Percentiles rank a stretch among this genome's conserved stretches.
Conservation (phyloP, 2,113 vertebrate species). For the Nannospalax galili region DNA sequence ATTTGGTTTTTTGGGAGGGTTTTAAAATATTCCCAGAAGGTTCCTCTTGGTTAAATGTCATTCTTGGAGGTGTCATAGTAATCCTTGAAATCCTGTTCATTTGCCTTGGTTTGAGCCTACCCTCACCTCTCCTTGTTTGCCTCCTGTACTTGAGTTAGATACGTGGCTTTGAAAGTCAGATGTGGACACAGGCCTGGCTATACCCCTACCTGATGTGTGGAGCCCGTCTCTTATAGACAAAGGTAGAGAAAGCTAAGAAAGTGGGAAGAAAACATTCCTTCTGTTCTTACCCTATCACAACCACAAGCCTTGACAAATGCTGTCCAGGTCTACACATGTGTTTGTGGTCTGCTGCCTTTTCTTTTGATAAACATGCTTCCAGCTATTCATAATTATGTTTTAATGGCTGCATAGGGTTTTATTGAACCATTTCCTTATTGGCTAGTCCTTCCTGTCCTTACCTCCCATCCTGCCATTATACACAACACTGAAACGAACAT, state of each 20-base stretch:
- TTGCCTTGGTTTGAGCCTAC: neutral
- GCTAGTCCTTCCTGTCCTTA: neutral
- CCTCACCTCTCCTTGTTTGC: no score
- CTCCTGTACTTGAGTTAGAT: neutral
- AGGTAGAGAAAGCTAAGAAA: neutral
- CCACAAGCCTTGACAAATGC: neutral
- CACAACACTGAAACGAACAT: neutral
- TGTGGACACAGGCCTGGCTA: neutral
- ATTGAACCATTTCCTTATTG: neutral
- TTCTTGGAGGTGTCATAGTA: conserved; percentile 33
- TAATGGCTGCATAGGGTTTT: neutral
- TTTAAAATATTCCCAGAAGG: conserved; percentile 59
- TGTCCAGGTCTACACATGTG: neutral
- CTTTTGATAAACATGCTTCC: neutral
- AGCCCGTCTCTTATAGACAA: neutral
- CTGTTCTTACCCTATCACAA: neutral
- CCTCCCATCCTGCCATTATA: neutral
- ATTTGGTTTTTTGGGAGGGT: conserved; percentile 53
- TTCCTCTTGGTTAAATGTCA: conserved; percentile 66
- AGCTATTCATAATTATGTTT: neutral
- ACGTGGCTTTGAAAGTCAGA: neutral
- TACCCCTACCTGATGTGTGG: neutral
- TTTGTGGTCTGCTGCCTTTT: conserved; percentile 3
- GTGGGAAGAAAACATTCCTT: neutral
- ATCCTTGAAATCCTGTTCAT: neutral